Conservation (phyloP, 2,888 invertebrate genomes). For the Pristionchus entomophagus region DNA sequence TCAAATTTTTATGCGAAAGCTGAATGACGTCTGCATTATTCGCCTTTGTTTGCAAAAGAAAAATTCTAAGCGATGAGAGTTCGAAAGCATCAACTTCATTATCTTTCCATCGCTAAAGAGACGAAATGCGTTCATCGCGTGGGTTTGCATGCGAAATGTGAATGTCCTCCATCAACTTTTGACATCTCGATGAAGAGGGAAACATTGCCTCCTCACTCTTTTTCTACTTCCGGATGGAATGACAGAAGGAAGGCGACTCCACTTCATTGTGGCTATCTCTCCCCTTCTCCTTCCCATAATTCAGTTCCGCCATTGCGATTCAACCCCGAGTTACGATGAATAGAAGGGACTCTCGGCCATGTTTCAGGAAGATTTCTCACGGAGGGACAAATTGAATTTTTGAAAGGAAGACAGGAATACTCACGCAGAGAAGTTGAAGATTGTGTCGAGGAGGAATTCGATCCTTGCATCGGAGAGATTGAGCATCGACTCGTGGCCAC, state of each 20-base stretch:
- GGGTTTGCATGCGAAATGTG: slow-evolving; percentile 24
- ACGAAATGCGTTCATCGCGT: background rate
- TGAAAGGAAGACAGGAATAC: background rate
- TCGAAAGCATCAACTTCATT: too few species aligned
- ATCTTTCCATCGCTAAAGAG: background rate
- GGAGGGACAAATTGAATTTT: background rate
- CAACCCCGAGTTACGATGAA: background rate
- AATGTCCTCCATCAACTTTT: background rate
- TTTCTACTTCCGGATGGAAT: background rate
- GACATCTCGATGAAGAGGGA: background rate
- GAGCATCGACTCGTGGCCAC: slow-evolving; percentile 34
- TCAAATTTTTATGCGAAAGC: too few species aligned
- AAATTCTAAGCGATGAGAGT: too few species aligned
- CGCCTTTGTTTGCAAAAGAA: too few species aligned
- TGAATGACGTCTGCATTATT: too few species aligned
- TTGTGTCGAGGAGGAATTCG: slow-evolving; percentile 28
- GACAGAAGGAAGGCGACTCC: slow-evolving; percentile 5
- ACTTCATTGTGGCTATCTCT: background rate
- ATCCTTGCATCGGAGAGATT: slow-evolving; percentile 14
- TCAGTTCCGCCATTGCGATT: slow-evolving; percentile 10
- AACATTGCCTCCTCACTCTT: background rate
- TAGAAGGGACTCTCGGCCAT: background rate
- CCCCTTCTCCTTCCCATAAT: background rate
- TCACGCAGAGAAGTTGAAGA: slow-evolving; percentile 5
- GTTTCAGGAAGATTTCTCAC: background rate